phyloP scores from a whole-genome alignment of 2,797 vertebrate genomes.

The Chromobotia macracanthus region DNA sequence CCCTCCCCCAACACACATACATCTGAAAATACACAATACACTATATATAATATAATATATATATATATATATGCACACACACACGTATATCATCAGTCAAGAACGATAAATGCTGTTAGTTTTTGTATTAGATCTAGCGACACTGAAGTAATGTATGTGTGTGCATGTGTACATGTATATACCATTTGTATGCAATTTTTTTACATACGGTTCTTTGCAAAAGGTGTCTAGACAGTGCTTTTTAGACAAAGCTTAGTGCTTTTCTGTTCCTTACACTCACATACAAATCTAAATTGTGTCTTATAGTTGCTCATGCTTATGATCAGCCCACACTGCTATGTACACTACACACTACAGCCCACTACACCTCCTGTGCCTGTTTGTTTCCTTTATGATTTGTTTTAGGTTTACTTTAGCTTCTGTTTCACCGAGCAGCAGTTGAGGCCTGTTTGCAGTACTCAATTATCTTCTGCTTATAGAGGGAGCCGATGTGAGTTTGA shows the following conservation, averaged over 20 bases:
- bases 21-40: not conserved
- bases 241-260: too few relatives aligned
- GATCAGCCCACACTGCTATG: not conserved
- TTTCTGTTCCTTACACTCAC: slow-evolving; percentile 5
- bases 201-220: not conserved
- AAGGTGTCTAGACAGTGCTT: not conserved
- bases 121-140: too few relatives aligned
- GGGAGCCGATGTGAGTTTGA: slow-evolving; percentile 56
- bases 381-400: slow-evolving; percentile 29
- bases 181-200: too few relatives aligned
- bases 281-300: not conserved
- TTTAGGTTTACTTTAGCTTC: slow-evolving; percentile 25
- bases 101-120: too few relatives aligned
- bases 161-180: too few relatives aligned
- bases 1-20: slow-evolving; percentile 24
- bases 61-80: too few relatives aligned
- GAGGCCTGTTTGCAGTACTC: slow-evolving; percentile 33
- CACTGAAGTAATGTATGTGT: too few relatives aligned
- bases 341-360: too few relatives aligned
- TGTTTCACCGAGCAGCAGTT: not conserved
- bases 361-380: not conserved
- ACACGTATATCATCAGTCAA: too few relatives aligned
- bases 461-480: slow-evolving; percentile 60
- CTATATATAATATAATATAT: too few relatives aligned
- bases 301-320: not conserved